Percentiles rank a stretch among this genome's conserved stretches.
phyloP scores from a whole-genome alignment of 1,140 invertebrate genomes.

The Diprion similis region DNA sequence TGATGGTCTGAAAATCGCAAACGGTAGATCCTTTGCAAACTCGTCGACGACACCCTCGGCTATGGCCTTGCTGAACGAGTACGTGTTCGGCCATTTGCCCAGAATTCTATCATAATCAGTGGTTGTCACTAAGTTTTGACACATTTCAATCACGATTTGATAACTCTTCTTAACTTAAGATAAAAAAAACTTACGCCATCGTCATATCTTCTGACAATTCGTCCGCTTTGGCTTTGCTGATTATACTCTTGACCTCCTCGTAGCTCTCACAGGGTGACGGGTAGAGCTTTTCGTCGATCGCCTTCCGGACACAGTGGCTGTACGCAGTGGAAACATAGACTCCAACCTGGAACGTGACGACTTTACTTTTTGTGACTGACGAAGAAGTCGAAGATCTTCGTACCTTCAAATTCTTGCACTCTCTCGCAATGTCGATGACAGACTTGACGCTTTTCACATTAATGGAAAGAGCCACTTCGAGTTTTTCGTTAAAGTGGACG shows the following conservation, averaged over 20 bases:
- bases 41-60: slow-evolving; percentile 58
- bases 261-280: slow-evolving; percentile 1
- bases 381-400: background rate
- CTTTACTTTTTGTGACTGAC: background rate
- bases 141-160: background rate
- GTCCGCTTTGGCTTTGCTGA: slow-evolving; percentile 12
- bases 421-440: slow-evolving; percentile 56
- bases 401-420: slow-evolving; percentile 61
- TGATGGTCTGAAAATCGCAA: slow-evolving; percentile 70
- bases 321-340: slow-evolving; percentile 63
- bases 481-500: slow-evolving; percentile 71
- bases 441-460: slow-evolving; percentile 72
- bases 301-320: slow-evolving; percentile 39
- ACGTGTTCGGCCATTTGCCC: slow-evolving; percentile 62
- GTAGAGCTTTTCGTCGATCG: slow-evolving; percentile 26
- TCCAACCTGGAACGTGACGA: slow-evolving; percentile 38
- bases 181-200: background rate
- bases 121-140: background rate
- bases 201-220: slow-evolving; percentile 14
- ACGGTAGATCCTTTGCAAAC: slow-evolving; percentile 58
- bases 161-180: background rate
- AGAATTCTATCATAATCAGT: slow-evolving; percentile 44
- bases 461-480: slow-evolving; percentile 68
- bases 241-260: slow-evolving; percentile 17
- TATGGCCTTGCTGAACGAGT: slow-evolving; percentile 64